Evolutionary conservation across 2,888 invertebrate genomes (phyloP), one percentile per base, ranked within the genome.

Genomic region (Microplitis deprimator): DNA sequence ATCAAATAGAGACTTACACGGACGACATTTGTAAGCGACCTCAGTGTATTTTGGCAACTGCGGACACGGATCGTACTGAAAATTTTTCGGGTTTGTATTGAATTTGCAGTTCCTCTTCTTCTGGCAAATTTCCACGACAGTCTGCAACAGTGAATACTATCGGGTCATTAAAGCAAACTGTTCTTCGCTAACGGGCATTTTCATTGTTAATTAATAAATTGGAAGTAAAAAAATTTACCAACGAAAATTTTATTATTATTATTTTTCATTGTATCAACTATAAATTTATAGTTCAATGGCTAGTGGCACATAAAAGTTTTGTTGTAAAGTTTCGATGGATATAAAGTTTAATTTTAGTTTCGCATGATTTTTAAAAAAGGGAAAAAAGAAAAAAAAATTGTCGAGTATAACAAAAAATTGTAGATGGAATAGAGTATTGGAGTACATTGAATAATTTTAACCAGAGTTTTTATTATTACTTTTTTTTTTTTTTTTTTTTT

Each of bases 21-120:
- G 98, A 91, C 96, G 94, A 92, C 98, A 98, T 91, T 98, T 98
- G 92, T 97, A 98, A 84, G 96, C 96, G 82, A 98, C 96, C 91
- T 98, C 97, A 83, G 98, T 96, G 92, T 97, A 98, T 91, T 98
- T 97, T 82, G 95, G 92, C 78, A 96, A 94, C 29, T 95, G 95
- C 10, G 97, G 97, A 89, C 98, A 98, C 0, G 98, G 97, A 91
- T 98, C 98, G 67, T 94, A 94, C 38, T 96, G 96, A 87, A 97
- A 96, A 69, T 96, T 95, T 88, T 94, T 94, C n/a, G 97, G 95
- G 85, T 94, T 95, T 74, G 97, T 96, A 89, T 95, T 94, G 89
- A 98, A 95, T 89, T 95, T 95, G 92, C 98, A 98, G 88, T 95
- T 95, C 67, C 96, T 91, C 90, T 96, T 96, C 92, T 97, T 97